Conservation (phyloP, 1,140 invertebrate species). For the Drosophila mauritiana region DNA sequence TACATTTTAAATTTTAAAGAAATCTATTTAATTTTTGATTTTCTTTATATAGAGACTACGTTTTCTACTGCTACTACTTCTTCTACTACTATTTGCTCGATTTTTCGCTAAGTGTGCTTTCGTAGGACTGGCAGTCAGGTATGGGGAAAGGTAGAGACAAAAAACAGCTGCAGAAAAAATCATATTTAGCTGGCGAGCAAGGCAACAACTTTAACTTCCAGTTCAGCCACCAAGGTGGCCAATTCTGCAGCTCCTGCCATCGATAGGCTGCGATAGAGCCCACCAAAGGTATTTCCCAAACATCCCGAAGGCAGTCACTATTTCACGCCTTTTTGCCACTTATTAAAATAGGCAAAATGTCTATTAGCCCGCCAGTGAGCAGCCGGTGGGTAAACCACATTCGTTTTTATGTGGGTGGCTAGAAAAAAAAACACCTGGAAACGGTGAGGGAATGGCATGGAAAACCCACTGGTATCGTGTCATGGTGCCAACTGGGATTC, state of each 20-base stretch:
- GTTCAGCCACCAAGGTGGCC: slow-evolving; percentile 43
- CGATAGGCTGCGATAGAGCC: slow-evolving; percentile 64
- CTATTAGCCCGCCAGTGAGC: slow-evolving; percentile 56
- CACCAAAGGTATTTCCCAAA: slow-evolving; percentile 48
- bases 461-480: slow-evolving; percentile 12
- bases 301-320: slow-evolving; percentile 54
- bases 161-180: slow-evolving; percentile 77
- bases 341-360: slow-evolving; percentile 83
- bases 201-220: slow-evolving; percentile 36
- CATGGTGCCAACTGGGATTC: slow-evolving; percentile 32
- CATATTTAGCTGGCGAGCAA: slow-evolving; percentile 63
- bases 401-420: slow-evolving; percentile 38
- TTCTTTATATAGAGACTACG: no score
- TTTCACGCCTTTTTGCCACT: slow-evolving; percentile 82
- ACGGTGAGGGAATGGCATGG: neutral
- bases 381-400: slow-evolving; percentile 7
- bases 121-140: slow-evolving; percentile 25
- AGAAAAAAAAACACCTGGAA: neutral
- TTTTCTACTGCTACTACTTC: no score
- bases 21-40: no score
- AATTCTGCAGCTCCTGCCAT: slow-evolving; percentile 42
- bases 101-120: slow-evolving; percentile 1
- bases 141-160: slow-evolving; percentile 52
- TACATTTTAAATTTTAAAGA: no score
- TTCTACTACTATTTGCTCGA: neutral